A percentile compares a stretch with the other conserved stretches of the same genome.
Evolutionary conservation across 2,888 invertebrate species (phyloP).

Genomic region (Hartigia nigra): DNA sequence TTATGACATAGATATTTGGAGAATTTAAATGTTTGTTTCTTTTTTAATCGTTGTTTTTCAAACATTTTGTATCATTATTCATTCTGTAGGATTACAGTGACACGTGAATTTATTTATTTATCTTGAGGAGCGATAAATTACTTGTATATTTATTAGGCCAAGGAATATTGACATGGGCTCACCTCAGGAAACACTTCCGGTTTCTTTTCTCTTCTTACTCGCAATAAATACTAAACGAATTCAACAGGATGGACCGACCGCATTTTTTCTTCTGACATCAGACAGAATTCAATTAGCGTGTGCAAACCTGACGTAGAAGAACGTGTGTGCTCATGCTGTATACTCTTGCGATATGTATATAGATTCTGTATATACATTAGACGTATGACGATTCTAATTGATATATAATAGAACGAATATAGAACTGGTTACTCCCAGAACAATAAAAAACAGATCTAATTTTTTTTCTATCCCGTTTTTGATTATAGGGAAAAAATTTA

Average conservation of each 20-base stretch:
- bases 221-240: neutral
- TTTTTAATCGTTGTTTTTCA: neutral
- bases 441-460: neutral
- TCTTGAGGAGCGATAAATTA: neutral
- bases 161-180: too few species aligned
- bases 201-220: neutral
- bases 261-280: neutral
- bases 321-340: neutral
- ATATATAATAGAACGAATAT: neutral
- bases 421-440: neutral
- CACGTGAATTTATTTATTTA: neutral
- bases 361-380: neutral
- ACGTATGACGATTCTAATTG: neutral
- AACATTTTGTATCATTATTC: neutral
- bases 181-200: neutral
- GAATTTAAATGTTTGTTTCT: neutral
- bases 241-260: neutral
- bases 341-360: neutral
- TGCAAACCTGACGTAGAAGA: neutral
- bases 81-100: neutral
- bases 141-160: neutral
- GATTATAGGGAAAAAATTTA: neutral
- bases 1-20: neutral
- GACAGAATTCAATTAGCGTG: neutral
- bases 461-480: neutral